These are phyloP conservation scores for Branchellion lobata DNA, from an alignment of 2,888 invertebrate species.

Conservation along the genomic window DNA sequence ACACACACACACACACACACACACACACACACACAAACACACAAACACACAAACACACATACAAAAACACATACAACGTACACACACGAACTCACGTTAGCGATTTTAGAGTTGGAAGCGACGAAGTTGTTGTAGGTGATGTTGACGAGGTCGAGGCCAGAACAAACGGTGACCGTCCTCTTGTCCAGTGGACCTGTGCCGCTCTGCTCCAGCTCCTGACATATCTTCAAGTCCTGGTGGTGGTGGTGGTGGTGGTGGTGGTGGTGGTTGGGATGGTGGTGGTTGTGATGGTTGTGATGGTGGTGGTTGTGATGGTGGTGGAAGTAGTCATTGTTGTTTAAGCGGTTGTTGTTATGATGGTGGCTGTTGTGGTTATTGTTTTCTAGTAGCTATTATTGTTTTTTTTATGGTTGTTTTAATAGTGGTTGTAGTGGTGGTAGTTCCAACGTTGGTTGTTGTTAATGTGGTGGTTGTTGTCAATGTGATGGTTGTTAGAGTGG, in stretches of 20 bases:
- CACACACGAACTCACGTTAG: constrained; percentile 76
- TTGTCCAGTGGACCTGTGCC: constrained; percentile 84
- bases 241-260: not conserved
- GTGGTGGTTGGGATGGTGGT: not conserved
- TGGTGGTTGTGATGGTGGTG: no score
- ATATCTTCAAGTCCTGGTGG: constrained; percentile 57
- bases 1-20: no score
- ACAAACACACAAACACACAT: not conserved
- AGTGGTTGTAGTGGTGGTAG: not conserved
- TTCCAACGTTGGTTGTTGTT: not conserved
- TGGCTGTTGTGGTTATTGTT: not conserved
- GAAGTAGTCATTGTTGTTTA: no score
- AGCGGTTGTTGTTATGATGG: not conserved
- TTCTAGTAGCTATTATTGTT: not conserved
- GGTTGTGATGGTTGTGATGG: not conserved
- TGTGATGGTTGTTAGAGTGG: not conserved
- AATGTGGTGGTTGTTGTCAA: not conserved
- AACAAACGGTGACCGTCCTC: constrained; percentile 92
- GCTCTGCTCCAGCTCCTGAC: constrained; percentile 66
- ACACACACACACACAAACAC: not conserved
- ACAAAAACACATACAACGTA: not conserved
- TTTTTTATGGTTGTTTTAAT: no score
- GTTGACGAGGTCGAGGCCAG: constrained; percentile 97
- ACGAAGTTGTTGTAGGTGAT: constrained; percentile 96
- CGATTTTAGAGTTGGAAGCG: constrained; percentile 86